Percentiles rank a stretch among this genome's conserved stretches.
These are phyloP conservation scores for Atta colombica DNA, from an alignment of 1,140 invertebrate species.

Conservation along the genomic window DNA sequence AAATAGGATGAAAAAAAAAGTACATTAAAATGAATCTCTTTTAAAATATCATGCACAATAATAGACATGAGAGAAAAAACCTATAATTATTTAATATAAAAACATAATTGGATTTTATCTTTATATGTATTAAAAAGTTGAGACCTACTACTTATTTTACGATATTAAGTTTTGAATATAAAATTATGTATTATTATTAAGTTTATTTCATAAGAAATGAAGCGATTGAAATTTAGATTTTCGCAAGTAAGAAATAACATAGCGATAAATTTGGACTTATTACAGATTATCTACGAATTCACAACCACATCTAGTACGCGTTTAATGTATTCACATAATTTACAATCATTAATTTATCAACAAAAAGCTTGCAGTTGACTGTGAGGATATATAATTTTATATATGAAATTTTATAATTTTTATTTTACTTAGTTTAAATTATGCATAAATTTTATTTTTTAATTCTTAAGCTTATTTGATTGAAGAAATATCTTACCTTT, in stretches of 20 bases:
- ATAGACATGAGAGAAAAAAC: neutral
- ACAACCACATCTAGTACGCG: constrained; percentile 40
- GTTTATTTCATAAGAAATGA: constrained; percentile 2
- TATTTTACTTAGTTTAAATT: constrained; percentile 33
- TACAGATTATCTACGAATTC: constrained; percentile 36
- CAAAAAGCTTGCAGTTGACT: neutral
- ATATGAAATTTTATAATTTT: constrained; percentile 21
- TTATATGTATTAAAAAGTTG: neutral
- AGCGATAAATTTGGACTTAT: neutral
- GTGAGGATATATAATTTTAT: neutral
- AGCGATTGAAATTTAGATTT: constrained; percentile 28
- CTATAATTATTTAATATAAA: neutral
- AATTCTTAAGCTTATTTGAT: constrained; percentile 34
- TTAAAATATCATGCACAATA: neutral
- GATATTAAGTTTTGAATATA: neutral
- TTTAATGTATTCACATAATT: constrained; percentile 19
- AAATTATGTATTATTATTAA: neutral
- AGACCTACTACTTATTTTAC: neutral
- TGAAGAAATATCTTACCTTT: constrained; percentile 38
- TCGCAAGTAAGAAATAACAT: constrained; percentile 7
- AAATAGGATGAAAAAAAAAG: constrained; percentile 5
- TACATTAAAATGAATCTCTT: neutral
- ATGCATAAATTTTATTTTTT: constrained; percentile 14
- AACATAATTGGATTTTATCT: neutral
- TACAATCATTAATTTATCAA: constrained; percentile 29